A percentile compares a stretch with the other conserved stretches of the same genome.
phyloP scores from a whole-genome alignment of 2,888 invertebrate genomes.

The Copidosoma aretas region DNA sequence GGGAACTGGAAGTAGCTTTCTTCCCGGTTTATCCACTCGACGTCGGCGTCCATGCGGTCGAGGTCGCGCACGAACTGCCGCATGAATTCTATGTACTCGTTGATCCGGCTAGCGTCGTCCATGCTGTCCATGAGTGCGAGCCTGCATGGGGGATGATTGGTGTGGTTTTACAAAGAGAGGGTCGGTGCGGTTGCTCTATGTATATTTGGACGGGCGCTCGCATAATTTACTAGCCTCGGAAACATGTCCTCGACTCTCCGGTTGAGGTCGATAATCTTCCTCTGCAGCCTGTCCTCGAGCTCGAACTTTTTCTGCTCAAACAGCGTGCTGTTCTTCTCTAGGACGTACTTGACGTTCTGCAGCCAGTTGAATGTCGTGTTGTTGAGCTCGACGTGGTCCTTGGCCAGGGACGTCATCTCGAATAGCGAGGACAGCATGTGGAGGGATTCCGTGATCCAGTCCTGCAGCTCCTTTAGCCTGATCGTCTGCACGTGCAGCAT shows the following conservation, averaged over 20 bases:
- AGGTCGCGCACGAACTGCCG: slow-evolving; percentile 78
- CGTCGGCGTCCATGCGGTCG: slow-evolving; percentile 76
- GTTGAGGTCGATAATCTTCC: slow-evolving; percentile 74
- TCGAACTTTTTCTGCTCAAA: slow-evolving; percentile 84
- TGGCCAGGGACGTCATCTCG: slow-evolving; percentile 76
- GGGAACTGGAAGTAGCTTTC: slow-evolving; percentile 86
- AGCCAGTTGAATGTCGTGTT: slow-evolving; percentile 86
- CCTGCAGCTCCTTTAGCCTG: slow-evolving; percentile 73
- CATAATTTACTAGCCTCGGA: slow-evolving; percentile 66
- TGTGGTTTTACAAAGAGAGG: not conserved
- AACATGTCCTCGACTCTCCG: slow-evolving; percentile 75
- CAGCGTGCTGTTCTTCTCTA: slow-evolving; percentile 79
- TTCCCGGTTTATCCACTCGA: slow-evolving; percentile 88
- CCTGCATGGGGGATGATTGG: slow-evolving; percentile 40
- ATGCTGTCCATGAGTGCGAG: slow-evolving; percentile 82
- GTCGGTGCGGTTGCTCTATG: not conserved
- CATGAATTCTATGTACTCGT: slow-evolving; percentile 80
- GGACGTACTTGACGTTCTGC: slow-evolving; percentile 78
- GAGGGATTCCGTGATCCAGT: slow-evolving; percentile 74
- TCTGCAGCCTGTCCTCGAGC: slow-evolving; percentile 81
- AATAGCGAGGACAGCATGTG: slow-evolving; percentile 74
- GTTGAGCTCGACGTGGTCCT: slow-evolving; percentile 80
- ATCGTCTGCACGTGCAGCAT: slow-evolving; percentile 80
- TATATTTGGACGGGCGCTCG: not conserved
- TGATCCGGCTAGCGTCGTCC: slow-evolving; percentile 79